Base-by-base conservation (phyloP, 2,888 invertebrate species). In the Incurvaria masculella region DNA sequence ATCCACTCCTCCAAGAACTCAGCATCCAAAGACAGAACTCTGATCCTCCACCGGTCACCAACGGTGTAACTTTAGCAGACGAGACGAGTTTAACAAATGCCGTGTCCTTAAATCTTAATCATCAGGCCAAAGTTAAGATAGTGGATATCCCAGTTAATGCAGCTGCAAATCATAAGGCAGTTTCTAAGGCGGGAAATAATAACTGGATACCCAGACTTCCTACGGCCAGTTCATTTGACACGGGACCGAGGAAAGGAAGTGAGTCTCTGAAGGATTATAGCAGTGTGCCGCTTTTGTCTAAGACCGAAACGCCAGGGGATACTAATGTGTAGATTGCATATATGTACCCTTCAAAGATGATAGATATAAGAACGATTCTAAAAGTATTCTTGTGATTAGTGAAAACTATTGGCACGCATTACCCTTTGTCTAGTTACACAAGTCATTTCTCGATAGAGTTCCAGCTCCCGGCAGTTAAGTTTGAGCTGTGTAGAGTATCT, bases 121-220 rank as follows among this genome's bases (percentile, higher is more conserved):
- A 18, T 17, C n/a, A n/a, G n/a, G 21, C 11, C 11, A 41, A 41
- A 41, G 21, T 41, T 16, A 41, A 41, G 18, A 41, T 41, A 11
- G 17, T 16, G 14, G 41, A 41, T 55, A 73, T 75, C 0, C 75
- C 73, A 57, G 59, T 76, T 61, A 78, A 72, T 63, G 75, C 75
- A 33, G 63, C 62, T 46, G 58, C 58, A 52, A 33, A 33, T 14
- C 33, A 33, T 33, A 33, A 33, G 27, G 64, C 65, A 19, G 72
- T 70, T 53, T 66, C 70, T 56, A 73, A 69, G 54, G 61, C 72
- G 58, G 79, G 75, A 52, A 79, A 78, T 61, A 79, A 79, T 52
- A 78, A 78, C 62, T 79, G 79, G 76, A 69, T 78, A 53, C 65
- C 75, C 1, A 76, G 75, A 51, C 54, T 78, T 49, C 68, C 76